Evolutionary conservation across 2,797 vertebrate genomes (phyloP).

Genomic region (Adelosebastes latens): DNA sequence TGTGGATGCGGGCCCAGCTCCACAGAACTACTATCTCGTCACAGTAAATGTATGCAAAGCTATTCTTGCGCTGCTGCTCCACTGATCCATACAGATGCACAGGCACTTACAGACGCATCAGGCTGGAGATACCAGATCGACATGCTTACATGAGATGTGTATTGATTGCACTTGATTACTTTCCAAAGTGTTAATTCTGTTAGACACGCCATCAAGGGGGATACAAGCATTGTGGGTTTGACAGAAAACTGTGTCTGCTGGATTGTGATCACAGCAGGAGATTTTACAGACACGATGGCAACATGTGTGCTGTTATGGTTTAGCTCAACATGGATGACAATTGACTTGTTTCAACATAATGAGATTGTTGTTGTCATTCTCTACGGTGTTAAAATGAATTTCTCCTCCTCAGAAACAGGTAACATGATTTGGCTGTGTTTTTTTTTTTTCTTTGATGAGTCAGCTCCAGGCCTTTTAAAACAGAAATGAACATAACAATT

Average conservation of each 20-base stretch:
- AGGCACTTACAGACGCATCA: conserved; percentile 40
- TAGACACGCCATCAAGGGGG: conserved; percentile 11
- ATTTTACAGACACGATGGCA: conserved; percentile 4
- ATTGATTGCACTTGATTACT: conserved; percentile 58
- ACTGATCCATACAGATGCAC: conserved; percentile 49
- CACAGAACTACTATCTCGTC: conserved; percentile 17
- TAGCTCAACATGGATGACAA: conserved; percentile 8
- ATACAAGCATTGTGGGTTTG: conserved; percentile 7
- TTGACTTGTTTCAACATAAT: background rate
- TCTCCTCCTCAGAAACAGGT: background rate
- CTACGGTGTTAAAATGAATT: background rate
- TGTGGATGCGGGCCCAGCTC: conserved; percentile 16
- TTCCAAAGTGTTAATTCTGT: conserved; percentile 50
- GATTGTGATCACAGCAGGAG: conserved; percentile 12
- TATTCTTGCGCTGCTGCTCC: conserved; percentile 57
- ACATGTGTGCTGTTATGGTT: background rate
- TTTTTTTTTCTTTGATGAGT: background rate
- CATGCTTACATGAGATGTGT: conserved; percentile 48
- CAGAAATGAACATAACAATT: background rate
- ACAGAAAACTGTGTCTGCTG: background rate
- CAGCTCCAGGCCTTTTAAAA: background rate
- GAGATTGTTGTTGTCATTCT: background rate
- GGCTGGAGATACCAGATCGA: conserved; percentile 54
- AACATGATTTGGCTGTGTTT: background rate
- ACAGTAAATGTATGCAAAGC: conserved; percentile 65